Percentiles rank a stretch among this genome's conserved stretches.
phyloP scores from a whole-genome alignment of 1,140 invertebrate genomes.

The Odontomachus brunneus region DNA sequence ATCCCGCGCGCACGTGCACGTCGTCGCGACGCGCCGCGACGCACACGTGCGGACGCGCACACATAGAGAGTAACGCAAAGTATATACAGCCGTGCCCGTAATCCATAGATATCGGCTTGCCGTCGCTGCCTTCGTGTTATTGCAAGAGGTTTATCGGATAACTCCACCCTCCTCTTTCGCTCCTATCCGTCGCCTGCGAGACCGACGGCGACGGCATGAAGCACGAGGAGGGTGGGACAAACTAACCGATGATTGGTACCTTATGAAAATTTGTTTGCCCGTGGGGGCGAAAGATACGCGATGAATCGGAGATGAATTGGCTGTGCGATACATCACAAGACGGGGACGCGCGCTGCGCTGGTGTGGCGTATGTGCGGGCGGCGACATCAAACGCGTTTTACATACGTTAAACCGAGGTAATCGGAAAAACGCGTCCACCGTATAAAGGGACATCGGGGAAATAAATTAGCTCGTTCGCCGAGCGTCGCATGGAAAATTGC shows the following conservation, averaged over 20 bases:
- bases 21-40: neutral
- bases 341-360: neutral
- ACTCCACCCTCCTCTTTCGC: constrained; percentile 23
- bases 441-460: constrained; percentile 33
- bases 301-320: constrained; percentile 55
- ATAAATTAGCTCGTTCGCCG: constrained; percentile 44
- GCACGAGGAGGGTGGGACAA: constrained; percentile 19
- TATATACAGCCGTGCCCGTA: constrained; percentile 59
- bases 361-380: neutral
- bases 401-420: constrained; percentile 44
- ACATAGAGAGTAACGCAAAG: constrained; percentile 43
- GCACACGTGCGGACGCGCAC: constrained; percentile 3
- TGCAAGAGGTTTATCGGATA: constrained; percentile 71
- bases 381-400: constrained; percentile 25
- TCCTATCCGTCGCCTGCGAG: neutral
- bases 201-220: neutral
- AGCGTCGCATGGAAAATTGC: constrained; percentile 24
- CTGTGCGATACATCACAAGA: constrained; percentile 30
- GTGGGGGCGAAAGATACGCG: constrained; percentile 26
- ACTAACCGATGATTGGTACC: constrained; percentile 66
- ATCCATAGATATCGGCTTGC: constrained; percentile 71
- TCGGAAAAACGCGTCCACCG: neutral
- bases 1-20: constrained; percentile 28
- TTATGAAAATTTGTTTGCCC: constrained; percentile 71
- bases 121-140: constrained; percentile 69